Conservation (phyloP, 2,113 vertebrate species). For the Accipiter cooperii region DNA sequence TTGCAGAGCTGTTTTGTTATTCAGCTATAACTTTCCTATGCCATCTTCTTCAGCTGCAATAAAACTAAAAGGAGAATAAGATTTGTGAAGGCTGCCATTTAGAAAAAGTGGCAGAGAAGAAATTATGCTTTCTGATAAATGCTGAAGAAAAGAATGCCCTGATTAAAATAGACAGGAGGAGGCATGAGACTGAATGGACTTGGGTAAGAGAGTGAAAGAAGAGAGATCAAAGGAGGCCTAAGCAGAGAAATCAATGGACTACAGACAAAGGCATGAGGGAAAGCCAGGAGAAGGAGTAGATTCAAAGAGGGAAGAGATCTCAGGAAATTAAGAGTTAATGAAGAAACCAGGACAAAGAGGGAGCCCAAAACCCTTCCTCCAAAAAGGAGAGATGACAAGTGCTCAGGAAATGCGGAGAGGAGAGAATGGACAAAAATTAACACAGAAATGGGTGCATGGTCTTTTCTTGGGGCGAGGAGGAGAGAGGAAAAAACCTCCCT, state of each 20-base stretch:
- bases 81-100: not conserved
- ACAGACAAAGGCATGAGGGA: not conserved
- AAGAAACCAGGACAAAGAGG: not conserved
- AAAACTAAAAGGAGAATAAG: not conserved
- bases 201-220: constrained; percentile 3
- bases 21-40: not conserved
- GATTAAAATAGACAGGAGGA: constrained; percentile 40
- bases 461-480: not conserved
- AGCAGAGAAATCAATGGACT: not conserved
- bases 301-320: not conserved
- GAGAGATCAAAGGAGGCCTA: constrained; percentile 16
- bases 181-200: not conserved
- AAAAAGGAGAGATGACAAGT: not conserved
- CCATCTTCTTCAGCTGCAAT: not conserved
- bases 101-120: not conserved
- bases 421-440: not conserved
- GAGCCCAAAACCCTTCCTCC: not conserved
- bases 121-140: constrained; percentile 28
- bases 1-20: not conserved
- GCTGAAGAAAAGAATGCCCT: not conserved
- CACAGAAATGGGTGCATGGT: not conserved
- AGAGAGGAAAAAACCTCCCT: not conserved
- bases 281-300: not conserved
- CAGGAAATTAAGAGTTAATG: constrained; percentile 3
- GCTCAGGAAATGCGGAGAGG: not conserved